A percentile compares a stretch with the other conserved stretches of the same genome.
Evolutionary conservation across 2,113 vertebrate species (phyloP).

Genomic region (Triplophysa dalaica): DNA sequence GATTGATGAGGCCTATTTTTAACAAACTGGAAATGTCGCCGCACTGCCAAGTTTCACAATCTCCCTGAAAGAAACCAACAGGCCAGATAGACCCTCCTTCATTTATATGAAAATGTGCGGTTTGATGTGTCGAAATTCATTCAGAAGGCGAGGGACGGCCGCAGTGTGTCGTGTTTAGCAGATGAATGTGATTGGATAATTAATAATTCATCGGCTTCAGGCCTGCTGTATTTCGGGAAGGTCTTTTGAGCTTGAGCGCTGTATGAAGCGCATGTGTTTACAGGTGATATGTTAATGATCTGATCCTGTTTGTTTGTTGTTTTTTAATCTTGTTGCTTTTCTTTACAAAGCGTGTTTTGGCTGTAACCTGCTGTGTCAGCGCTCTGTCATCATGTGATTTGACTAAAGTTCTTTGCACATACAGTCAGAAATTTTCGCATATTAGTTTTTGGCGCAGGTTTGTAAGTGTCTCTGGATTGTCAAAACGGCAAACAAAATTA

Average conservation of each 20-base stretch:
- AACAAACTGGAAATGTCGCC: constrained; percentile 44
- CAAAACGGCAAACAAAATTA: too few species aligned
- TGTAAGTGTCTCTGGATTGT: too few species aligned
- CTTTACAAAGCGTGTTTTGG: too few species aligned
- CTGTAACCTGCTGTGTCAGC: too few species aligned
- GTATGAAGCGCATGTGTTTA: not conserved
- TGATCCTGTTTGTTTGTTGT: too few species aligned
- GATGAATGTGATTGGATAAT: not conserved
- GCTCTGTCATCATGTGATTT: too few species aligned
- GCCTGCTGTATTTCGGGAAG: not conserved
- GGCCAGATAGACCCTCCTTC: not conserved
- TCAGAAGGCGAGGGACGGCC: not conserved
- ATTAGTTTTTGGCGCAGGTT: too few species aligned
- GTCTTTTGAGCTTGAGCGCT: not conserved
- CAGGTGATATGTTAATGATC: too few species aligned
- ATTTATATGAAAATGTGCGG: constrained; percentile 37
- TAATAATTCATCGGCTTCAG: constrained; percentile 1
- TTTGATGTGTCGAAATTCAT: constrained; percentile 29
- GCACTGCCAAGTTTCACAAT: constrained; percentile 26
- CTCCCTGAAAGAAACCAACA: not conserved
- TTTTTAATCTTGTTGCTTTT: too few species aligned
- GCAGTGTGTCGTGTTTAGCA: not conserved
- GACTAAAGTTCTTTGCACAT: too few species aligned
- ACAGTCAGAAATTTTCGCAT: too few species aligned
- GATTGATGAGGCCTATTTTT: constrained; percentile 17